phyloP scores from a whole-genome alignment of 1,140 invertebrate genomes.

The Cydia splendana region DNA sequence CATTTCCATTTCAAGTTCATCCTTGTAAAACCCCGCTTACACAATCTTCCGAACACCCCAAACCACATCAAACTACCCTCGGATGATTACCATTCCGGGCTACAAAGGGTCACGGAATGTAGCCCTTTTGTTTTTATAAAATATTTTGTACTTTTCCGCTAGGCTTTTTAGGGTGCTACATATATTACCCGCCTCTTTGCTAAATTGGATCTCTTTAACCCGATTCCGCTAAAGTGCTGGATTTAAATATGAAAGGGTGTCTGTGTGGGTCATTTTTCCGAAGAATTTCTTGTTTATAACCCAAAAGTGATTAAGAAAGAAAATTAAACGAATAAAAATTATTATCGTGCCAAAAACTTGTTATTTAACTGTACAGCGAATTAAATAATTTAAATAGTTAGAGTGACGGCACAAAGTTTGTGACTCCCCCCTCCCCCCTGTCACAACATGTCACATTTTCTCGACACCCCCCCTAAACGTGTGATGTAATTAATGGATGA shows the following conservation, averaged over 20 bases:
- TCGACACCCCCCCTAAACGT: no score
- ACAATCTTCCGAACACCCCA: background rate
- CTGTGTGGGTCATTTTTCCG: background rate
- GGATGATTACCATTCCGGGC: conserved; percentile 1
- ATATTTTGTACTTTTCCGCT: conserved; percentile 26
- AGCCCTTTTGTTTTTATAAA: conserved; percentile 25
- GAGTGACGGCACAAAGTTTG: no score
- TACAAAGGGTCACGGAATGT: conserved; percentile 14
- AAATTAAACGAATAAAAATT: no score
- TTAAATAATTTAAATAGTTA: no score
- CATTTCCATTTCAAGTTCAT: conserved; percentile 5
- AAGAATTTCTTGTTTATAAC: background rate
- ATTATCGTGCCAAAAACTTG: no score
- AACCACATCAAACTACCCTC: conserved; percentile 29
- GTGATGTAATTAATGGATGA: no score
- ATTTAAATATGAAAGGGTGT: background rate
- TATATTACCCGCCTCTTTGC: conserved; percentile 15
- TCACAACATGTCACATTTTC: no score
- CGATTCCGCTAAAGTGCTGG: conserved; percentile 2
- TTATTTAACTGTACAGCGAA: no score
- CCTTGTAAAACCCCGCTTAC: background rate
- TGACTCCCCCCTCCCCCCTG: no score
- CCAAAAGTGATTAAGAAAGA: no score
- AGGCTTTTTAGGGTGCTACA: conserved; percentile 6
- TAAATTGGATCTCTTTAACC: conserved; percentile 26